Evolutionary conservation across 2,797 vertebrate species (phyloP), one percentile per base, ranked within the genome.

Genomic region (Lophotriccus pileatus): DNA sequence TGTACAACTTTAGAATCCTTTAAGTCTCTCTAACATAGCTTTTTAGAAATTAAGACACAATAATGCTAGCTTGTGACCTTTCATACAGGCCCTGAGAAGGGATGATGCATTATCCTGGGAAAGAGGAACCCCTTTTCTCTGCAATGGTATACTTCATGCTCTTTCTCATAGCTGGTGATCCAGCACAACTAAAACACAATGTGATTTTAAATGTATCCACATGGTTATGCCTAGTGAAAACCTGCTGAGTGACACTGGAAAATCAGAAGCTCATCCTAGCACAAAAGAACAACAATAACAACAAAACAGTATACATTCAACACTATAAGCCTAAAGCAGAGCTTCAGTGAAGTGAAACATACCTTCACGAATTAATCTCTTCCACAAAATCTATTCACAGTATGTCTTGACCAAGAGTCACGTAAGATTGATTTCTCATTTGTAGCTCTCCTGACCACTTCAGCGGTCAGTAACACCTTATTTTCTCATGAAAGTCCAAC

Each of bases 21-120:
- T 72, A 37, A 44, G 23, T 6, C 7, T 49, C 44, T 8, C 22
- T 24, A 88, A 78, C 14, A 32, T 2, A 72, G 9, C 23, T 63
- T 86, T 87, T 75, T 69, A 36, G 14, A 90, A 20, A 81, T 25
- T 14, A 79, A 66, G 64, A 44, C 36, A 50, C 8, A 6, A 15
- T 1, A 44, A 18, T 28, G 19, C 15, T n/a, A 22, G 6, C 28
- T 5, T 79, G 14, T 10, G 21, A 23, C 9, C 41, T 60, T 23
- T 74, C 46, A 58, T 18, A 46, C 25, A 59, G 15, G 30, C 23
- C 49, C 30, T 27, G 28, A 80, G n/a, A 76, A 82, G 25, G 80
- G 22, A 60, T 5, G 1, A 60, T 4, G 2, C 7, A 13, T 44
- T 37, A 58, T 6, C 6, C 28, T 56, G 2, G 12, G 11, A 74